These are phyloP conservation scores for Centruroides sculpturatus DNA, from an alignment of 1,140 invertebrate species.

Conservation along the genomic window DNA sequence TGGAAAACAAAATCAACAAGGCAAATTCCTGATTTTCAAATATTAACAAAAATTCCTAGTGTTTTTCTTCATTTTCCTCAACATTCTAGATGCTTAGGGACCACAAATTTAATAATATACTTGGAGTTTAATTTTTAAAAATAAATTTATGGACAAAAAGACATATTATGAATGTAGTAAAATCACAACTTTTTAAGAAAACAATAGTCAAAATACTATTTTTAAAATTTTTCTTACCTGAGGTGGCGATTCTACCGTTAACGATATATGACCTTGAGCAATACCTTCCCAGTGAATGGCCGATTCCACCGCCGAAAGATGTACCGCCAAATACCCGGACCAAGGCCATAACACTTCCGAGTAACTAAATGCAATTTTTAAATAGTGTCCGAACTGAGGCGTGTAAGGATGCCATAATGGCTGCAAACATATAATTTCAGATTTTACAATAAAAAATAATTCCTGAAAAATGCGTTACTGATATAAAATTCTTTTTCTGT, in stretches of 20 bases:
- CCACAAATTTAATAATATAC: too few species aligned
- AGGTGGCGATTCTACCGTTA: slow-evolving; percentile 67
- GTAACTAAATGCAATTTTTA: slow-evolving; percentile 57
- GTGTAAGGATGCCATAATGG: slow-evolving; percentile 79
- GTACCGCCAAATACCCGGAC: slow-evolving; percentile 85
- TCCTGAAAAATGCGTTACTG: too few species aligned
- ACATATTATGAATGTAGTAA: too few species aligned
- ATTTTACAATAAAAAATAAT: not conserved
- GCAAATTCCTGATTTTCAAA: too few species aligned
- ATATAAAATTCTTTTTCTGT: too few species aligned
- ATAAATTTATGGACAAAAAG: too few species aligned
- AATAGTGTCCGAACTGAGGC: slow-evolving; percentile 51
- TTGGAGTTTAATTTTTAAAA: too few species aligned
- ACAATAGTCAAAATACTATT: not conserved
- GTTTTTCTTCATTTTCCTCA: too few species aligned
- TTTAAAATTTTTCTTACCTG: slow-evolving; percentile 32
- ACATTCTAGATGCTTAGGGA: too few species aligned
- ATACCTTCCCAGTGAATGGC: slow-evolving; percentile 61
- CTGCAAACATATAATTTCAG: slow-evolving; percentile 12
- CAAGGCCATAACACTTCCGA: slow-evolving; percentile 87
- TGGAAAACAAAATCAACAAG: too few species aligned
- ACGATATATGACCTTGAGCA: slow-evolving; percentile 64
- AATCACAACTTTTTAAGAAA: too few species aligned
- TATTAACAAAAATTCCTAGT: too few species aligned
- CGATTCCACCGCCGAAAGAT: slow-evolving; percentile 44